A percentile compares a stretch with the other conserved stretches of the same genome.
Conservation (phyloP, 2,797 vertebrate genomes). For the Mormyrops boulengeri region DNA sequence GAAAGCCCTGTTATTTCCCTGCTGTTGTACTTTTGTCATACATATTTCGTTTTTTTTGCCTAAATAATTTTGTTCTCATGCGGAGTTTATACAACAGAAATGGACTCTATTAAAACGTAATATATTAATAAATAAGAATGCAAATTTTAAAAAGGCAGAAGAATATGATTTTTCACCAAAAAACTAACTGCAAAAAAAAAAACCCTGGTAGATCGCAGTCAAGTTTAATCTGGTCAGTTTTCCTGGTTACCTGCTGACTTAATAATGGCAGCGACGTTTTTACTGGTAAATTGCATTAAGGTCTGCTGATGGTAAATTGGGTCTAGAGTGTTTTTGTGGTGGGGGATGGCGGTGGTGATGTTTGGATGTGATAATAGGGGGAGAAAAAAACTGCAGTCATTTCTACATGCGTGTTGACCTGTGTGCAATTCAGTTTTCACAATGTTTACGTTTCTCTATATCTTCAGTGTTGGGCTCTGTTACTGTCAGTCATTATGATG, state of each 20-base stretch:
- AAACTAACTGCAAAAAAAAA: background rate
- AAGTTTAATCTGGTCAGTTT: background rate
- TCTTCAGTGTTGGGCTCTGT: constrained; percentile 61
- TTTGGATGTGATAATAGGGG: constrained; percentile 39
- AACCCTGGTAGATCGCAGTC: background rate
- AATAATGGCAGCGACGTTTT: background rate
- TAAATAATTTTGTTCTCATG: constrained; percentile 18
- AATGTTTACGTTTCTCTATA: constrained; percentile 56
- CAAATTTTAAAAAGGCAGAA: background rate
- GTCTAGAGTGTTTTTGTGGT: constrained; percentile 1
- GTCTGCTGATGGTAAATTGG: background rate
- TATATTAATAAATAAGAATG: background rate
- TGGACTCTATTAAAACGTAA: background rate
- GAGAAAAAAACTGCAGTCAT: constrained; percentile 30
- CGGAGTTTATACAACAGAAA: constrained; percentile 21
- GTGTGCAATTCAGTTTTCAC: constrained; percentile 52
- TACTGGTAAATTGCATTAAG: constrained; percentile 11
- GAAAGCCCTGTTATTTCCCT: constrained; percentile 11
- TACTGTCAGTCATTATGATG: constrained; percentile 47
- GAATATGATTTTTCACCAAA: background rate
- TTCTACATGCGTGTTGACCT: constrained; percentile 54
- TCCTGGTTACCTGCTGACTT: background rate
- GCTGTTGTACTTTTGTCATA: constrained; percentile 27
- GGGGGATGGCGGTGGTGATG: background rate
- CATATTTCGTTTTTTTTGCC: constrained; percentile 27